phyloP scores from a whole-genome alignment of 2,888 invertebrate genomes.

The Tetragonula carbonaria region DNA sequence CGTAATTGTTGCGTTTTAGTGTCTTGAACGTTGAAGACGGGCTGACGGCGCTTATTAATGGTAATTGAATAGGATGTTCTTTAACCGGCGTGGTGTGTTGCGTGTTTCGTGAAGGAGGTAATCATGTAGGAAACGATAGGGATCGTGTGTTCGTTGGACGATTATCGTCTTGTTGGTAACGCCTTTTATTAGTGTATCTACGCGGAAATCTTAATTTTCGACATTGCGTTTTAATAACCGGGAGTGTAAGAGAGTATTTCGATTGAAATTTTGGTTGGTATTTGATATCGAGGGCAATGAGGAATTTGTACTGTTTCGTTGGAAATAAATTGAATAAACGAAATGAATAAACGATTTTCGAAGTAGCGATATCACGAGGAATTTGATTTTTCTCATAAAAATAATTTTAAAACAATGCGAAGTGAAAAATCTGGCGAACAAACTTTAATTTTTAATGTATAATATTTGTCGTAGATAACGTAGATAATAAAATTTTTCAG shows the following conservation, averaged over 20 bases:
- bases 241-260: not conserved
- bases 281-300: not conserved
- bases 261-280: not conserved
- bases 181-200: not conserved
- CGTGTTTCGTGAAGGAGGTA: not conserved
- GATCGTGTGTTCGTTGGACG: not conserved
- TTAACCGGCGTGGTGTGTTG: not conserved
- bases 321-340: not conserved
- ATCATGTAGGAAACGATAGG: slow-evolving; percentile 4
- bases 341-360: not conserved
- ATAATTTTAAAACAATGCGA: too few relatives aligned
- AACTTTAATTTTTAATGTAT: too few relatives aligned
- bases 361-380: not conserved
- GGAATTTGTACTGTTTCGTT: not conserved
- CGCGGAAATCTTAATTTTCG: not conserved
- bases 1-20: slow-evolving; percentile 45
- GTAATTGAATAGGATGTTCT: slow-evolving; percentile 45
- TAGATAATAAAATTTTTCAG: too few relatives aligned
- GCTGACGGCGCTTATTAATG: slow-evolving; percentile 28
- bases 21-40: slow-evolving; percentile 23
- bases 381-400: not conserved
- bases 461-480: too few relatives aligned
- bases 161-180: not conserved
- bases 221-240: not conserved
- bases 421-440: too few relatives aligned